Evolutionary conservation across 1,140 invertebrate genomes (phyloP), one percentile per base, ranked within the genome.

Genomic region (Orussus abietinus): DNA sequence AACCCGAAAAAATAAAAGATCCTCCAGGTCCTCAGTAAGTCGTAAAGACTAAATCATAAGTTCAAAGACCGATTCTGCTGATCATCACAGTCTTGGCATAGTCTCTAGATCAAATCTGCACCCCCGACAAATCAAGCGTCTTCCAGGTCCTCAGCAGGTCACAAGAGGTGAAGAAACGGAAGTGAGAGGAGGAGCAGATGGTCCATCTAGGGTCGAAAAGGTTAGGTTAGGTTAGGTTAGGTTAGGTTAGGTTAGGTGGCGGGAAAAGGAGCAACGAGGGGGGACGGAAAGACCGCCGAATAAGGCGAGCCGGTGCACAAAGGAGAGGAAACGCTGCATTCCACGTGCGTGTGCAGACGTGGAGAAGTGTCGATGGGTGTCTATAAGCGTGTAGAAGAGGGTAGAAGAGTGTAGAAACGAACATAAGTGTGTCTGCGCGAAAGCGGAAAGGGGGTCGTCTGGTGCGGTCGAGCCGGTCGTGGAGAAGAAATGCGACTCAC

Each of bases 301-400:
- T 57, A 61, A 64, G 59, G 62, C 52, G 49, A 46, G 50, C 36
- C 48, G 48, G 45, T 53, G 55, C 36, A 62, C 51, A 59, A 66
- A 63, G 56, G 56, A 62, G 53, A 60, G 60, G 62, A 63, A 64
- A 62, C 51, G 51, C 58, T 45, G 59, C 45, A 51, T 49, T 42
- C 17, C 40, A 43, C 19, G 34, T 41, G 43, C 42, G 40, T 39
- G 37, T 29, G 37, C 42, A 30, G 12, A 17, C 22, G 17, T 19
- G 22, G 35, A 32, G 31, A 13, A 32, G 31, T n/a, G 14, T 7
- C 7, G 7, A 14, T n/a, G 12, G 31, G 7, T 32, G 10, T 13
- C 7, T 32, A 7, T 7, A 32, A 12, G 10, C 14, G 14, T 10
- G 10, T 1, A 7, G 31, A 32, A 12, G 7, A 7, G 7, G 31